phyloP scores from a whole-genome alignment of 1,140 invertebrate species.

The Mycetomoellerius zeteki region DNA sequence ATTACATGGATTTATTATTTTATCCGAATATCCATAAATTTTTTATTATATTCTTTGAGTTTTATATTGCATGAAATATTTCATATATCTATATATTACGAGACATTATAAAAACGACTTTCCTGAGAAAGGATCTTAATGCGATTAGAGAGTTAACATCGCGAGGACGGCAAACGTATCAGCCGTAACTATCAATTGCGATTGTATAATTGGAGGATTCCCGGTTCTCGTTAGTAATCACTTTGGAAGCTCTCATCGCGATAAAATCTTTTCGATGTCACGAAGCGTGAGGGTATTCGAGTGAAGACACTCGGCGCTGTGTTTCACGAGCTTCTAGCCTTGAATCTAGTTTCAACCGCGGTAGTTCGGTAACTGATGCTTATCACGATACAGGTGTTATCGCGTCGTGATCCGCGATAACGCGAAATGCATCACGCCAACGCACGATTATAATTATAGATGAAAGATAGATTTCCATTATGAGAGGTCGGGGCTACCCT shows the following conservation, averaged over 20 bases:
- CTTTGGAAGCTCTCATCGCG: slow-evolving; percentile 53
- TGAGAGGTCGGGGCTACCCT: background rate
- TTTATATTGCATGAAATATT: background rate
- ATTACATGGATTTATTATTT: slow-evolving; percentile 4
- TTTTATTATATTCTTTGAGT: background rate
- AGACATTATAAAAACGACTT: background rate
- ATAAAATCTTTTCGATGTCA: slow-evolving; percentile 59
- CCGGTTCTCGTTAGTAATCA: slow-evolving; percentile 33
- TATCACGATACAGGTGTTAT: slow-evolving; percentile 65
- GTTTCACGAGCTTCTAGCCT: slow-evolving; percentile 23
- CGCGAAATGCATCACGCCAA: slow-evolving; percentile 47
- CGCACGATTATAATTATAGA: slow-evolving; percentile 72
- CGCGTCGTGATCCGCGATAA: slow-evolving; percentile 61
- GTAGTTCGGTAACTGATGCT: background rate
- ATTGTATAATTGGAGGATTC: slow-evolving; percentile 43
- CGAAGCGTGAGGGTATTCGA: slow-evolving; percentile 6
- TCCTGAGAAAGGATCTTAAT: background rate
- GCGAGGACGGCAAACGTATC: slow-evolving; percentile 30
- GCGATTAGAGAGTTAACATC: slow-evolving; percentile 10
- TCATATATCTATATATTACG: background rate
- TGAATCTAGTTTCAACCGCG: slow-evolving; percentile 34
- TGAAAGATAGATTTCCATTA: slow-evolving; percentile 70
- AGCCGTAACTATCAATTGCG: slow-evolving; percentile 33
- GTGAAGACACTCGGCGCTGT: slow-evolving; percentile 28
- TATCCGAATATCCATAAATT: background rate